Base-by-base conservation (phyloP, 92 coral and sea anemone genomes). In the Zoanthus sansibaricus region DNA sequence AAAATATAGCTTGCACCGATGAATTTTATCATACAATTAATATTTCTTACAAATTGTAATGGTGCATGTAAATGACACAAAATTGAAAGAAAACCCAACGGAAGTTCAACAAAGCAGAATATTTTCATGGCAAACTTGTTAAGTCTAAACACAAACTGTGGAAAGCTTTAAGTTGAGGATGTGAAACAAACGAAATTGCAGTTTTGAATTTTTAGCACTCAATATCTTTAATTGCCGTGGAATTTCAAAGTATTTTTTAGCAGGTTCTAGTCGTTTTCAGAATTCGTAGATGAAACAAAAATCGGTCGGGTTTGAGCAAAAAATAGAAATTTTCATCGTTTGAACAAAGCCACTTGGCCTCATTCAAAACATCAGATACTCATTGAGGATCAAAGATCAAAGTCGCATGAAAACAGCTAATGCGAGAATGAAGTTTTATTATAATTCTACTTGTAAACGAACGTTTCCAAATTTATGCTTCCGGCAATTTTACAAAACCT, bases 401-500 rank as follows among this genome's bases (percentile, higher is more conserved):
- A 76, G 42, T 17, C 16, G 52, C 25, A 52, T 15, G 68, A 76
- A 76, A 32, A 54, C 47, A 30, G 21, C 17, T 13, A 76, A 6
- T 20, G 1, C 3, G 12, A 3, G 42, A 67, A 69, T 33, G 74
- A 30, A 69, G 3, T 69, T 69, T 69, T 15, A 25, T 14, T 15
- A 25, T 14, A 13, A 21, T 5, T 42, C 20, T 79, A 59, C 55
- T 25, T 25, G 25, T 25, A 80, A 10, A 47, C 64, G 20, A 80
- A 66, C 59, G 46, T 18, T 62, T 37, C 51, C 42, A 31, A 52
- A 76, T 80, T 68, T 67, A 44, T 66, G 85, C 85, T 80, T 62
- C 85, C 75, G 85, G 85, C 75, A 80, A 46, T 80, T 80, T 80
- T 49, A 17, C 84, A 21, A 75, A 21, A 78, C 70, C 12, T 12